These are phyloP conservation scores for Drosophila insularis DNA, from an alignment of 1,140 invertebrate genomes.

Conservation along the genomic window DNA sequence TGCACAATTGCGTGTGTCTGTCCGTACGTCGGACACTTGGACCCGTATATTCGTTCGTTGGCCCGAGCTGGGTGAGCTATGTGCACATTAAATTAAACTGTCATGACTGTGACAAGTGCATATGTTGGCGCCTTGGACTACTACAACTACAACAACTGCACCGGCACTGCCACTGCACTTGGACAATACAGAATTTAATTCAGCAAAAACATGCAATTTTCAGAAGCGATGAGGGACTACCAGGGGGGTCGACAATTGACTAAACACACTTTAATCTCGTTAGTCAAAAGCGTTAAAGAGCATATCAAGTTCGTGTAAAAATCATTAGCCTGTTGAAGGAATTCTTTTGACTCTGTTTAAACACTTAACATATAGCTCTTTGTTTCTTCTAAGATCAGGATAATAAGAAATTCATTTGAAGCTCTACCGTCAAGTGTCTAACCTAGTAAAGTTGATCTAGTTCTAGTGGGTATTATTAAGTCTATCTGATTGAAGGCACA, in stretches of 20 bases:
- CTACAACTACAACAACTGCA: background rate
- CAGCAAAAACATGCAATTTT: constrained; percentile 78
- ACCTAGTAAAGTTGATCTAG: too few relatives aligned
- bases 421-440: too few relatives aligned
- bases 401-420: too few relatives aligned
- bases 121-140: constrained; percentile 75
- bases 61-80: constrained; percentile 62
- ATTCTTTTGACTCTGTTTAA: background rate
- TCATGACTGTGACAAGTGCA: constrained; percentile 80
- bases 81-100: constrained; percentile 80
- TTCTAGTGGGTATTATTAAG: background rate
- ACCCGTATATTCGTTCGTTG: constrained; percentile 2
- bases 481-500: background rate
- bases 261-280: constrained; percentile 27
- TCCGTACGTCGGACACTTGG: constrained; percentile 7
- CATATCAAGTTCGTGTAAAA: background rate
- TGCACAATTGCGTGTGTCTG: constrained; percentile 78
- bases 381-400: too few relatives aligned
- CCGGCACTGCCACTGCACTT: constrained; percentile 58
- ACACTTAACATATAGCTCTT: too few relatives aligned
- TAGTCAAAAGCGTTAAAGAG: constrained; percentile 7
- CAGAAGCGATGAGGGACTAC: constrained; percentile 11
- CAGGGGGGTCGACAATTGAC: constrained; percentile 29
- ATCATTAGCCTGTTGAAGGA: background rate
- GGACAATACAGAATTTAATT: constrained; percentile 62